Percentiles rank a stretch among this genome's conserved stretches.
These are phyloP conservation scores for Diadema setosum DNA, from an alignment of 35 echinoderm and acorn worm species.

Conservation along the genomic window DNA sequence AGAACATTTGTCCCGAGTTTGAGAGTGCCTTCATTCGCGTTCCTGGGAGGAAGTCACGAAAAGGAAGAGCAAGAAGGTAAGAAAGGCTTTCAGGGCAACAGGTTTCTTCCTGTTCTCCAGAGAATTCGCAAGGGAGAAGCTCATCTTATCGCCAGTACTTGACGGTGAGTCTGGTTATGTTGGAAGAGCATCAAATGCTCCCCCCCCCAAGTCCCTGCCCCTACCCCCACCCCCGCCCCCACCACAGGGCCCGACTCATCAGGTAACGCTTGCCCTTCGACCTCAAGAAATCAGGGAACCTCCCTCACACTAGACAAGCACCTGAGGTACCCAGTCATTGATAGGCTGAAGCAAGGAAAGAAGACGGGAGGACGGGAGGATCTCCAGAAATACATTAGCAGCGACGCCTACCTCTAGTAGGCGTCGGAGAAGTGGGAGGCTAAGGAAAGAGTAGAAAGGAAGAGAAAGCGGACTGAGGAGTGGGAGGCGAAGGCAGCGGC, in stretches of 20 bases:
- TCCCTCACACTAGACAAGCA: not conserved
- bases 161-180: not conserved
- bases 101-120: not conserved
- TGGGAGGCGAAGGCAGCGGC: not conserved
- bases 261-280: not conserved
- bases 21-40: too few species aligned
- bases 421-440: not conserved
- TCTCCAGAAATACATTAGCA: not conserved
- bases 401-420: not conserved
- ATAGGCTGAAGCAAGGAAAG: not conserved
- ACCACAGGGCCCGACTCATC: not conserved
- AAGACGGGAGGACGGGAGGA: not conserved
- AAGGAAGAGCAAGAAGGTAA: not conserved
- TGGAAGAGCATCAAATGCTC: not conserved
- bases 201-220: too few species aligned
- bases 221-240: too few species aligned
- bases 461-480: not conserved
- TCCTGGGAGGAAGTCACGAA: not conserved
- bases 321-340: not conserved
- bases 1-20: too few species aligned
- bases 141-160: not conserved
- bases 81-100: not conserved
- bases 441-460: not conserved
- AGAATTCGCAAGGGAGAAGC: not conserved
- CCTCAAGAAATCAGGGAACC: not conserved